phyloP scores from a whole-genome alignment of 2,113 vertebrate genomes.

The Cyrtonyx montezumae region DNA sequence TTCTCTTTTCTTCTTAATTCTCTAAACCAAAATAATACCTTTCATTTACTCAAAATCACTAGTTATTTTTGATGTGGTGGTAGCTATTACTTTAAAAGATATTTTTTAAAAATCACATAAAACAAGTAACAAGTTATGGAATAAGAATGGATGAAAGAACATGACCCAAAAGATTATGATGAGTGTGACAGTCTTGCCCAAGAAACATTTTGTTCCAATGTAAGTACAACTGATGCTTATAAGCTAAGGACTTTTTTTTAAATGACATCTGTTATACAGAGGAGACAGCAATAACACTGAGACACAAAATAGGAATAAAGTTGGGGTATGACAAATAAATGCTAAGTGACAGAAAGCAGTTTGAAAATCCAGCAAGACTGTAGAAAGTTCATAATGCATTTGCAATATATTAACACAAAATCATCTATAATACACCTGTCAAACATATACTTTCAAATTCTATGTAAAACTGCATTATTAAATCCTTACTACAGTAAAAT shows the following conservation, averaged over 20 bases:
- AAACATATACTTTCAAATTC: conserved; percentile 29
- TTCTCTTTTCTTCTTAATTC: conserved; percentile 11
- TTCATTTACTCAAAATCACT: not conserved
- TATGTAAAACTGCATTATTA: conserved; percentile 23
- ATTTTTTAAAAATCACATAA: not conserved
- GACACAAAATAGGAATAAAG: conserved; percentile 19
- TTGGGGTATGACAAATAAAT: conserved; percentile 1
- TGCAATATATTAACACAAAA: conserved; percentile 46
- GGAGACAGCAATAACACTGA: not conserved
- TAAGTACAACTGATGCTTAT: not conserved
- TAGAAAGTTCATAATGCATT: conserved; percentile 48
- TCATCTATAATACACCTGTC: conserved; percentile 6
- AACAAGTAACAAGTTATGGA: conserved; percentile 16
- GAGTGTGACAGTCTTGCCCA: not conserved
- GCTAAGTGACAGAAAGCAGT: conserved; percentile 18
- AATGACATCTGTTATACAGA: not conserved
- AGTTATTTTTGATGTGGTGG: not conserved
- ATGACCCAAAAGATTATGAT: not conserved
- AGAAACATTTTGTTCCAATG: not conserved
- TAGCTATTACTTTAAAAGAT: not conserved
- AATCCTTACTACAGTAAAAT: conserved; percentile 21
- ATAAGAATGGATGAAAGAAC: not conserved
- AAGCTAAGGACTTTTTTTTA: not conserved
- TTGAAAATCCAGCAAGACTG: conserved; percentile 29
- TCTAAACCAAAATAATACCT: not conserved